Conservation (phyloP, 2,113 vertebrate species). For the Zosterops pallidus region DNA sequence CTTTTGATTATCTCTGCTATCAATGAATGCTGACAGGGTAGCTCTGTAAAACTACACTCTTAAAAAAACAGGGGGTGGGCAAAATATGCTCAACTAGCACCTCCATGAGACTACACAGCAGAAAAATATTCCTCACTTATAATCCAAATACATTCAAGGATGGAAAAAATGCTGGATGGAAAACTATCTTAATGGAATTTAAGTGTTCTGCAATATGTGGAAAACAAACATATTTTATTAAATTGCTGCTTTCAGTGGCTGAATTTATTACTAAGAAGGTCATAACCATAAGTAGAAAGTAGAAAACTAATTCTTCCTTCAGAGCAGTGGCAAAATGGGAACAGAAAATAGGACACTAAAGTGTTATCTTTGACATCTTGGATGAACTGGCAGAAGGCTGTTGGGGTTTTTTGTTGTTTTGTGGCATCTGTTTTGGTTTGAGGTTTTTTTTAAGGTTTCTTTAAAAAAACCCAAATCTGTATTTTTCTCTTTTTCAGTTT, state of each 20-base stretch:
- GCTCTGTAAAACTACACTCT: neutral
- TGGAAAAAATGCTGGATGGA: neutral
- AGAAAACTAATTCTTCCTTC: slow-evolving; percentile 10
- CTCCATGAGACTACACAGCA: neutral
- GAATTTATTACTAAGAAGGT: neutral
- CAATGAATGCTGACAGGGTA: neutral
- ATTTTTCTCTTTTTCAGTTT: neutral
- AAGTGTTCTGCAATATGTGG: neutral
- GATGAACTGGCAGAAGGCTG: neutral
- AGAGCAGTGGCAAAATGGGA: slow-evolving; percentile 1
- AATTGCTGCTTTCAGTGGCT: neutral
- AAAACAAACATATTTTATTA: slow-evolving; percentile 2
- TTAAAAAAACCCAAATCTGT: neutral
- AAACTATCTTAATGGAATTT: neutral
- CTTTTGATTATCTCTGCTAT: neutral
- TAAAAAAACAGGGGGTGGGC: neutral
- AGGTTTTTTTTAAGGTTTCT: neutral
- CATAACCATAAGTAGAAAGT: neutral
- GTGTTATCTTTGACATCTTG: neutral
- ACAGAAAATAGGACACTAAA: neutral
- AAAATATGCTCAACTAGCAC: neutral
- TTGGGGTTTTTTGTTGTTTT: neutral
- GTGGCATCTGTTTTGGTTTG: neutral
- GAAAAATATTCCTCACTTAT: neutral
- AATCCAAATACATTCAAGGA: neutral